Base-by-base conservation (phyloP, 2,797 vertebrate species). In the Hyperoplus immaculatus region DNA sequence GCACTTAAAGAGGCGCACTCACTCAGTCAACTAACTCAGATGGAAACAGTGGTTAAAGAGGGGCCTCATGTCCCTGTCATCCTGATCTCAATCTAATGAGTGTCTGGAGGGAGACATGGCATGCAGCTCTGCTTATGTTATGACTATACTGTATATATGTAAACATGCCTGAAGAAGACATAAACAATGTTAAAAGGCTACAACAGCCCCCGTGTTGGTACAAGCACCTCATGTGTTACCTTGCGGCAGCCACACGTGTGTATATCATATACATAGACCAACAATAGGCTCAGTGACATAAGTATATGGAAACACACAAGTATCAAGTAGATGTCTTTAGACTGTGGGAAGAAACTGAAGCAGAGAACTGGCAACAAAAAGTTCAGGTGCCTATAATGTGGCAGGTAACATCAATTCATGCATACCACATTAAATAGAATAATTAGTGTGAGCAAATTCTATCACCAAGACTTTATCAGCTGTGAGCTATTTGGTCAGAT, bases 141-240 rank as follows among this genome's bases (percentile, higher is more conserved):
- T 42, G 70, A 77, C 67, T 46, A 54, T 13, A 81, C 13, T 65
- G 49, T 68, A 29, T 49, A 65, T 14, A 77, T 68, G 54, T 73
- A 75, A 77, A 84, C 59, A 73, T 4, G 16, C 47, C 66, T 18
- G 54, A 16, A 61, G 47, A 9, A 51, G 21, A 68, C 38, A 62
- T 63, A 72, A 78, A 76, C 49, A 70, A 15, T 53, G 69, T 47
- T 50, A 14, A 16, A 11, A 65, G 12, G 41, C 41, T 61, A 71
- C 49, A 61, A 75, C 61, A 51, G 50, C 49, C 16, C 43, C 43
- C 43, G 43, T 72, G 78, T 50, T 74, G 78, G 70, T 16, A 59
- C 43, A 69, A 63, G 16, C 49, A 36, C 42, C 41, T 70, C 10
- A 39, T 61, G 45, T 47, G 39, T 56, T 18, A 55, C 3, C 42